Evolutionary conservation across 2,888 invertebrate genomes (phyloP).

Genomic region (Watsonalla cultraria): DNA sequence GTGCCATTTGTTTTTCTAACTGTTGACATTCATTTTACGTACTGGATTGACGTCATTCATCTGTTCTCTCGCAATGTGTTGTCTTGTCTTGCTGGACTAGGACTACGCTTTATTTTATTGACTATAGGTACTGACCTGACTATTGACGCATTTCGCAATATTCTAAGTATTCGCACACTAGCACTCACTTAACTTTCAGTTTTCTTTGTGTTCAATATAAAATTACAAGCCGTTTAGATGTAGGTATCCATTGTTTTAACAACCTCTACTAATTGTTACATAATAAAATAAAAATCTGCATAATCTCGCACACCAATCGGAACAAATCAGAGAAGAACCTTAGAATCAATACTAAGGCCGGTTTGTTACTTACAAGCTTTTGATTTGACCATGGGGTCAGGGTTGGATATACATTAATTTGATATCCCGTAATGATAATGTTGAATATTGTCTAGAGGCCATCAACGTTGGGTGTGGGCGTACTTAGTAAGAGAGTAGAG

Average conservation of each 20-base stretch:
- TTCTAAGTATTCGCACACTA: neutral
- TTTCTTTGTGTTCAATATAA: neutral
- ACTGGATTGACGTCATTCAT: neutral
- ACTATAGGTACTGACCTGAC: no score
- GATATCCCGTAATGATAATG: constrained; percentile 40
- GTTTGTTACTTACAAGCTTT: constrained; percentile 32
- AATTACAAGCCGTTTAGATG: neutral
- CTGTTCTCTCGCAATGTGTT: neutral
- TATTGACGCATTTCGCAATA: neutral
- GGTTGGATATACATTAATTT: constrained; percentile 44
- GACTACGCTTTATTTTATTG: no score
- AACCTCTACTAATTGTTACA: constrained; percentile 16
- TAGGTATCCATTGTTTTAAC: constrained; percentile 8
- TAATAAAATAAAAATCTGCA: constrained; percentile 14
- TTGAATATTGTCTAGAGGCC: constrained; percentile 25
- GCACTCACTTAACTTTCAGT: neutral
- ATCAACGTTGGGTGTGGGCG: constrained; percentile 14
- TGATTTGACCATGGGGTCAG: constrained; percentile 52
- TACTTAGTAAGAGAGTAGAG: constrained; percentile 3
- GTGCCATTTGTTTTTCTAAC: neutral
- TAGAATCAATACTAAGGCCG: constrained; percentile 41
- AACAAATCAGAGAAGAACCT: constrained; percentile 51
- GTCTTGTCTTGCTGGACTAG: no score
- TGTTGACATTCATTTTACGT: neutral
- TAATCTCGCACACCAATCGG: constrained; percentile 32